A percentile compares a stretch with the other conserved stretches of the same genome.
Conservation (phyloP, 2,888 invertebrate species). For the Spialia ferax region DNA sequence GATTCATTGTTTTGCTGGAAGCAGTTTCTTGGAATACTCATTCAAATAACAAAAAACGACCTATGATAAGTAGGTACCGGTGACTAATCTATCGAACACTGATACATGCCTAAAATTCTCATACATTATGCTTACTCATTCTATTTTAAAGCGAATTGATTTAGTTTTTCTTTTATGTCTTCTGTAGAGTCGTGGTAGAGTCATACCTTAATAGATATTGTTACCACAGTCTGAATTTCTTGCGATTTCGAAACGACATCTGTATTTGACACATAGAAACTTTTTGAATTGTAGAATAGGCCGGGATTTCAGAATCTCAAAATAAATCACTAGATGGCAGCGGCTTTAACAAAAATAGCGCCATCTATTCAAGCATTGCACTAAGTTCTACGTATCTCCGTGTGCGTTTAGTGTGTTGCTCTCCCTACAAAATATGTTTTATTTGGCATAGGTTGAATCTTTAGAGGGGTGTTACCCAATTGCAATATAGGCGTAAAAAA, state of each 20-base stretch:
- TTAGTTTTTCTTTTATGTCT: neutral
- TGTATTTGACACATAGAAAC: neutral
- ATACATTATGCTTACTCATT: neutral
- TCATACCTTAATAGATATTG: too few species aligned
- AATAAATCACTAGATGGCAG: conserved; percentile 30
- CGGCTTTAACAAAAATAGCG: neutral
- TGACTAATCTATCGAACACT: conserved; percentile 28
- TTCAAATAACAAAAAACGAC: conserved; percentile 23
- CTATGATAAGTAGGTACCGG: conserved; percentile 22
- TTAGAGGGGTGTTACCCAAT: neutral
- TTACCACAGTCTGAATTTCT: neutral
- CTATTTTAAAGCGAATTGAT: neutral
- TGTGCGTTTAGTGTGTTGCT: neutral
- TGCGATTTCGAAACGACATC: conserved; percentile 25
- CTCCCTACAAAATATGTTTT: neutral
- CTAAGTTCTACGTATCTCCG: neutral
- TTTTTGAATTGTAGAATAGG: neutral
- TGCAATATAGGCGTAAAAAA: neutral
- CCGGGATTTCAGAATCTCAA: neutral
- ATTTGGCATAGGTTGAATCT: neutral
- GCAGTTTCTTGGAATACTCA: conserved; percentile 21
- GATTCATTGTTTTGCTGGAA: conserved; percentile 3
- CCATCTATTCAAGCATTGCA: conserved; percentile 15
- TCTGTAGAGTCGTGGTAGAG: too few species aligned
- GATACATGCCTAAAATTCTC: conserved; percentile 2